Base-by-base conservation (phyloP, 2,113 vertebrate genomes). In the Meleagris gallopavo region DNA sequence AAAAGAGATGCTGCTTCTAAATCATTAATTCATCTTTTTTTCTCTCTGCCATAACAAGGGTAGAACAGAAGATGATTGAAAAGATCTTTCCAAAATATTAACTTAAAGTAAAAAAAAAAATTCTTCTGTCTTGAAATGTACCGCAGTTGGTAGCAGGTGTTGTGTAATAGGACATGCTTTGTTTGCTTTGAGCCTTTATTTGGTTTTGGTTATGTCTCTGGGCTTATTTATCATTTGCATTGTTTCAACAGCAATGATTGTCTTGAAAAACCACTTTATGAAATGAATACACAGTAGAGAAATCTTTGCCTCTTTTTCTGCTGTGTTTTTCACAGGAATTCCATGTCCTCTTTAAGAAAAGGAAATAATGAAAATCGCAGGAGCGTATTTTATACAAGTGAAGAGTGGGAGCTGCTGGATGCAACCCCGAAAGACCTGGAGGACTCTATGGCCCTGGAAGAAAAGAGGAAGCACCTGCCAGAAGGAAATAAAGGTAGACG, bases 391-490 rank as follows among this genome's bases (percentile, higher is more conserved):
- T 99, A 99, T 65, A 98, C 98, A 43, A 98, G 14, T 19, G 99
- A 99, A n/a, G 99, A 99, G 40, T 99, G 99, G 99, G 99, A 99
- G 90, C 93, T 99, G 76, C 92, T 99, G 88, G 99, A 99, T 27
- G 97, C 98, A 61, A 98, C 98, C 20, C 93, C 97, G 16, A 99
- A 98, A 60, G 99, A 99, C 80, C 94, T 98, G 90, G 96, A 98
- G 62, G 99, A 99, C 69, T 98, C 98, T 0, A 36, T 94, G 66
- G 92, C 82, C 2, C 97, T 97, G 58, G 98, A 98, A 27, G 97
- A 97, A 16, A 97, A 90, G 82, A 97, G 91, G 66, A 99, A 98
- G 78, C 93, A 90, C 38, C 67, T 95, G 29, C 83, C 96, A 17
- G 98, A 99, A 77, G 86, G 96, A 27, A 98, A 89, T 94, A 98